Evolutionary conservation across 2,113 vertebrate species (phyloP), one percentile per base, ranked within the genome.

Genomic region (Passer domesticus): DNA sequence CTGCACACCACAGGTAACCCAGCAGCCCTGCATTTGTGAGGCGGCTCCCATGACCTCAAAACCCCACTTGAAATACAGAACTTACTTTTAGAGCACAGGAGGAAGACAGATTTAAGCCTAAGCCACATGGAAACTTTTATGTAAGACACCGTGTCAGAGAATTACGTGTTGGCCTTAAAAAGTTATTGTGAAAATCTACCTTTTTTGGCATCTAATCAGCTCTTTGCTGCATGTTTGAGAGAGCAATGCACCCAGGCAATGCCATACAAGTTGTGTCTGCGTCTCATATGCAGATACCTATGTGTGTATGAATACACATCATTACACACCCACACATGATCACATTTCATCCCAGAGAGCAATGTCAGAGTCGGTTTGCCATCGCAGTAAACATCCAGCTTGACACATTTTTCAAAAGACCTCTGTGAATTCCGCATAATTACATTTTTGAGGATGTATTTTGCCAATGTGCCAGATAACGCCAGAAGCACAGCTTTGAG

Each of bases 351-450:
- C 84, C 56, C 1, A 83, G 81, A 78, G 87, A 69, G 55, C n/a
- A 77, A 78, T 43, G 86, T 70, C 91, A 83, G 90, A 89, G 60
- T 18, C 59, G 62, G 46, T 76, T 87, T 91, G 15, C 52, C 87
- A 64, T 75, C 15, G 7, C 77, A 79, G 47, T 52, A 96, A 88
- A 89, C 49, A 89, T 46, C 82, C 83, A 89, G 70, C 69, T 90
- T 58, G 60, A 96, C 85, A 92, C 59, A 83, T 87, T 92, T 84
- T 94, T 83, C 15, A 4, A 59, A 55, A 91, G 95, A 81, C 81
- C 90, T 70, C 96, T 80, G 72, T 30, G 89, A 94, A 95, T 90
- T 93, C 60, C 15, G 28, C 33, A 15, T 94, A 96, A 97, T 94
- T 92, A 70, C 85, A 35, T 69, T 94, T 95, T 39, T 46, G 41